Evolutionary conservation across 2,113 vertebrate genomes (phyloP).

Genomic region (Takifugu bimaculatus): DNA sequence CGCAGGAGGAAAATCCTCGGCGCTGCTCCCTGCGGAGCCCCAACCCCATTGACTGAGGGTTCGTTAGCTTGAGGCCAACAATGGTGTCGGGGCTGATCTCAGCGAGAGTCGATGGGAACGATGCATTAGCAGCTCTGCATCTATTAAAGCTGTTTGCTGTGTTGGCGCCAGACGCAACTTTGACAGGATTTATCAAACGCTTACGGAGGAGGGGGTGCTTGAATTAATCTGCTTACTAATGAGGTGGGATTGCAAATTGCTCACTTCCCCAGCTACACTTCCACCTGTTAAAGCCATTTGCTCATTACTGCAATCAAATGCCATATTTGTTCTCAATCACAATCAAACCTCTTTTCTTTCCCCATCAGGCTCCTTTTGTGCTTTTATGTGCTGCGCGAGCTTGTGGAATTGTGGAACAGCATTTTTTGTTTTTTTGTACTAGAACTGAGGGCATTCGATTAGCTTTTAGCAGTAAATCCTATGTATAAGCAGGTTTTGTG

Average conservation of each 20-base stretch:
- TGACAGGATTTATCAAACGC: conserved; percentile 57
- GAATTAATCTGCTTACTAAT: conserved; percentile 67
- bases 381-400: conserved; percentile 1
- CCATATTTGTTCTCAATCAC: conserved; percentile 38
- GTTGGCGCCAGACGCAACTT: conserved; percentile 51
- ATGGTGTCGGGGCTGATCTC: conserved; percentile 31
- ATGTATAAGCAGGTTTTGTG: no score
- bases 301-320: conserved; percentile 55
- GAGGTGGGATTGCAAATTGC: conserved; percentile 45
- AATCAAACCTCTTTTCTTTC: conserved; percentile 47
- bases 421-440: neutral
- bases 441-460: neutral
- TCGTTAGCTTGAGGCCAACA: conserved; percentile 47
- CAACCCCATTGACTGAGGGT: conserved; percentile 45
- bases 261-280: conserved; percentile 41
- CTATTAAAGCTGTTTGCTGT: conserved; percentile 49
- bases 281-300: conserved; percentile 54
- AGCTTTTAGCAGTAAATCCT: no score
- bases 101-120: conserved; percentile 34
- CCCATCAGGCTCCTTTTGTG: conserved; percentile 47
- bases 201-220: conserved; percentile 53
- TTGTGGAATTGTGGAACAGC: neutral
- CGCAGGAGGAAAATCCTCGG: conserved; percentile 31
- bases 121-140: conserved; percentile 50
- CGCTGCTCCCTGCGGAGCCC: conserved; percentile 32